phyloP scores from a whole-genome alignment of 2,113 vertebrate genomes.

The Dicerorhinus sumatrensis region DNA sequence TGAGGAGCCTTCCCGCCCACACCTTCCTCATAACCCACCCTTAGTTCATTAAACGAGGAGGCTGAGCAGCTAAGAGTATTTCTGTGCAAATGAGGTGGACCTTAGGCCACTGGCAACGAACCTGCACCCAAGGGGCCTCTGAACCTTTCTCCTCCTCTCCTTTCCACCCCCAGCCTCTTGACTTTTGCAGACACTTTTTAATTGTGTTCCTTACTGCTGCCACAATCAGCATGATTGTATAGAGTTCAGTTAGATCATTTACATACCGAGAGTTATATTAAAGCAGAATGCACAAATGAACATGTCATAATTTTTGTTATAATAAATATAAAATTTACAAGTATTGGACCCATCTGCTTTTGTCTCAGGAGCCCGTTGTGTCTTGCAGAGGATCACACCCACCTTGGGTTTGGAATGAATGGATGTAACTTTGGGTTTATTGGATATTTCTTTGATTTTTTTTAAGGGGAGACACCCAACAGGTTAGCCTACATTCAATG shows the following conservation, averaged over 20 bases:
- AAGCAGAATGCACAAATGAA: constrained; percentile 93
- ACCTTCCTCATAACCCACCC: background rate
- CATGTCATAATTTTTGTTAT: constrained; percentile 97
- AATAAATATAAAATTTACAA: constrained; percentile 99
- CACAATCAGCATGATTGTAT: constrained; percentile 96
- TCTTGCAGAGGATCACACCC: background rate
- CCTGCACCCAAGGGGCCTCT: background rate
- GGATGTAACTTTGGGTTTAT: background rate
- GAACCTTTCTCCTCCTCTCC: background rate
- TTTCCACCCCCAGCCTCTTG: constrained; percentile 52
- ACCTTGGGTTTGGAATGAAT: background rate
- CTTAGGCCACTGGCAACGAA: background rate
- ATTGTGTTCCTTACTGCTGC: constrained; percentile 91
- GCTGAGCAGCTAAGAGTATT: constrained; percentile 30
- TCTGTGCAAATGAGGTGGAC: constrained; percentile 34
- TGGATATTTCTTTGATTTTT: background rate
- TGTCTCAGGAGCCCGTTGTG: constrained; percentile 72
- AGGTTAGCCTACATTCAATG: background rate
- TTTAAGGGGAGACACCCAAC: background rate
- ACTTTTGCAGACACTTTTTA: constrained; percentile 81
- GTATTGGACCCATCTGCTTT: constrained; percentile 80
- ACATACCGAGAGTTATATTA: constrained; percentile 91
- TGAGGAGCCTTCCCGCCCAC: background rate
- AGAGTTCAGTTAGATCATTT: constrained; percentile 92
- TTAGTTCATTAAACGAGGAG: background rate